phyloP scores from a whole-genome alignment of 2,888 invertebrate genomes.

The Dryobota labecula region DNA sequence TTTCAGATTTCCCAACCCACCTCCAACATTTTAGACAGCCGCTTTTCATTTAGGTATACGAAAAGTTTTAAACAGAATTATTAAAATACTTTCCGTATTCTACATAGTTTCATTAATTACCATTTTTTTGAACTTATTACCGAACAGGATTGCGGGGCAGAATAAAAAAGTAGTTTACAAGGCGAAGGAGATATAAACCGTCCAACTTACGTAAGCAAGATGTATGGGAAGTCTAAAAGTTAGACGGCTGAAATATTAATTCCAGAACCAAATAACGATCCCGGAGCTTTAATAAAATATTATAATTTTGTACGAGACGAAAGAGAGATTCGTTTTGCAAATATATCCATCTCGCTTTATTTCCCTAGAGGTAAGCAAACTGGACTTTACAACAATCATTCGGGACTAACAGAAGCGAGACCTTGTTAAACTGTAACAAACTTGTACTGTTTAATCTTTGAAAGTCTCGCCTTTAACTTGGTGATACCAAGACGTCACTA shows the following conservation, averaged over 20 bases:
- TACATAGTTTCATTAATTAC: conserved; percentile 33
- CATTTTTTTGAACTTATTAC: conserved; percentile 42
- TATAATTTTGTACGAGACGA: conserved; percentile 71
- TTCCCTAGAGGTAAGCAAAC: conserved; percentile 78
- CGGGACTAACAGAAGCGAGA: conserved; percentile 76
- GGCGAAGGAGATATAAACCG: conserved; percentile 37
- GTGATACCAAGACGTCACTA: conserved; percentile 70
- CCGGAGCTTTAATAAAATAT: conserved; percentile 68
- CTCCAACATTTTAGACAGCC: conserved; percentile 26
- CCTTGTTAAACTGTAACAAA: conserved; percentile 80
- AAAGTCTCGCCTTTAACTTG: conserved; percentile 73
- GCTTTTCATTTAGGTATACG: conserved; percentile 12
- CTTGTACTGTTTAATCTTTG: conserved; percentile 80
- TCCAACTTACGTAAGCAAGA: conserved; percentile 53
- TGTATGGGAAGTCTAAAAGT: conserved; percentile 55
- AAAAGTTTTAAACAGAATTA: conserved; percentile 46
- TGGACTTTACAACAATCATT: conserved; percentile 81
- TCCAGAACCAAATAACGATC: conserved; percentile 57
- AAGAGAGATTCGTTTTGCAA: conserved; percentile 73
- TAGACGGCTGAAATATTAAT: conserved; percentile 59
- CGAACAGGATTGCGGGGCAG: conserved; percentile 19
- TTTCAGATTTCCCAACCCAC: conserved; percentile 30
- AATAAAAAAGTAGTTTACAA: conserved; percentile 56
- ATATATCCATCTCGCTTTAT: conserved; percentile 80
- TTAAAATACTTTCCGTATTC: conserved; percentile 39